Conservation (phyloP, 2,797 vertebrate species). For the Clamator glandarius region DNA sequence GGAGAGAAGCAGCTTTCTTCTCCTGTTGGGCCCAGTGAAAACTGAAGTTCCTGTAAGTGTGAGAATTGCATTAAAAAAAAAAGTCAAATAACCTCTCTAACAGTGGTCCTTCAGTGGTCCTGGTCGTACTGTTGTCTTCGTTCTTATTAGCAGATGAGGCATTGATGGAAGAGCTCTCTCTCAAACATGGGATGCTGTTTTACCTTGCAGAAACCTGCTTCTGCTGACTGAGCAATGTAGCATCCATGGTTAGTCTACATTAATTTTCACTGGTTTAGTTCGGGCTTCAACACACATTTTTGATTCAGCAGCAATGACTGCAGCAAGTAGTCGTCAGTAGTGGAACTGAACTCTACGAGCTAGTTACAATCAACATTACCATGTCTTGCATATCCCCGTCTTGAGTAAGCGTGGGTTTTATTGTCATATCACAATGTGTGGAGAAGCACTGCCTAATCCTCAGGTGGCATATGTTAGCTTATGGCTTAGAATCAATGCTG, state of each 20-base stretch:
- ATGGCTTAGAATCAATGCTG: not conserved
- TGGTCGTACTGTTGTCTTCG: not conserved
- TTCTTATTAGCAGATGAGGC: not conserved
- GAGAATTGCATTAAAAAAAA: not conserved
- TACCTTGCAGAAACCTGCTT: not conserved
- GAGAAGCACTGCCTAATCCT: not conserved
- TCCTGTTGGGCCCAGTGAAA: not conserved
- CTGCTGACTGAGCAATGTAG: not conserved
- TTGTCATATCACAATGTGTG: not conserved
- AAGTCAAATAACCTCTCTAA: not conserved
- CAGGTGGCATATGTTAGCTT: not conserved
- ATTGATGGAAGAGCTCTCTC: not conserved
- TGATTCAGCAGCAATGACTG: not conserved
- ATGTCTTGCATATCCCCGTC: rapidly evolving
- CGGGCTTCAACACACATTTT: not conserved
- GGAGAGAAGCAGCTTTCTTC: not conserved
- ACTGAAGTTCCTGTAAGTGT: not conserved
- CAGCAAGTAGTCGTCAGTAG: not conserved
- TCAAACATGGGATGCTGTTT: not conserved
- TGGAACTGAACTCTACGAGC: not conserved
- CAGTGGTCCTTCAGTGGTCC: not conserved
- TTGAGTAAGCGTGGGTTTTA: not conserved
- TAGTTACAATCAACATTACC: not conserved
- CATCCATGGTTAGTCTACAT: not conserved
- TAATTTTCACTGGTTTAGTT: not conserved